phyloP scores from a whole-genome alignment of 2,888 invertebrate genomes.

The Himalopsyche tibetana region DNA sequence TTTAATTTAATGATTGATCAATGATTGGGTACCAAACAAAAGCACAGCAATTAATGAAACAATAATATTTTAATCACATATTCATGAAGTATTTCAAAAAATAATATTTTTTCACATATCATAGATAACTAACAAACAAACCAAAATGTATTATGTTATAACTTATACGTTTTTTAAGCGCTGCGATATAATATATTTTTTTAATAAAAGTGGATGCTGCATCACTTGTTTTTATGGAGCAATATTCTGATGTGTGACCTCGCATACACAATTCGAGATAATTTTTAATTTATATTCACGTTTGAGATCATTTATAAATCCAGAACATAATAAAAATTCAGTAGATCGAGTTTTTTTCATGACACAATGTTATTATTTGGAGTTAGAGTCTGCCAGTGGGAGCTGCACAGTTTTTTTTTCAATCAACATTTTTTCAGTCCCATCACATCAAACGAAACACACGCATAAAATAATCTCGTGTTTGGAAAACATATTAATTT shows the following conservation, averaged over 20 bases:
- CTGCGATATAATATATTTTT: background rate
- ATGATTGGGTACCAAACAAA: too few relatives aligned
- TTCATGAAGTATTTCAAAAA: too few relatives aligned
- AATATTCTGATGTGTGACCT: slow-evolving; percentile 23
- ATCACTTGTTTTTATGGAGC: background rate
- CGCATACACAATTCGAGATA: slow-evolving; percentile 62
- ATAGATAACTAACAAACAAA: background rate
- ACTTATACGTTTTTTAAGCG: background rate
- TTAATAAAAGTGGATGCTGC: background rate
- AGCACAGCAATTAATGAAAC: too few relatives aligned
- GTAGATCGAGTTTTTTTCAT: slow-evolving; percentile 28
- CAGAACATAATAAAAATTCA: slow-evolving; percentile 41
- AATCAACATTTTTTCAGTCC: slow-evolving; percentile 32
- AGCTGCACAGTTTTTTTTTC: slow-evolving; percentile 11
- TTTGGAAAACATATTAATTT: slow-evolving; percentile 27
- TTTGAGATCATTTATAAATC: slow-evolving; percentile 53
- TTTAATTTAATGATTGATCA: too few relatives aligned
- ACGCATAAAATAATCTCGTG: slow-evolving; percentile 23
- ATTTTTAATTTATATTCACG: slow-evolving; percentile 66
- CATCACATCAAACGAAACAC: slow-evolving; percentile 22
- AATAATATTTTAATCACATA: too few relatives aligned
- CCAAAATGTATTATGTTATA: background rate
- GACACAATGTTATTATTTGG: slow-evolving; percentile 35
- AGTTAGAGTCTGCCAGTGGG: background rate
- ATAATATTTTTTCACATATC: too few relatives aligned